phyloP scores from a whole-genome alignment of 2,797 vertebrate species.

The Oreochromis grahami region DNA sequence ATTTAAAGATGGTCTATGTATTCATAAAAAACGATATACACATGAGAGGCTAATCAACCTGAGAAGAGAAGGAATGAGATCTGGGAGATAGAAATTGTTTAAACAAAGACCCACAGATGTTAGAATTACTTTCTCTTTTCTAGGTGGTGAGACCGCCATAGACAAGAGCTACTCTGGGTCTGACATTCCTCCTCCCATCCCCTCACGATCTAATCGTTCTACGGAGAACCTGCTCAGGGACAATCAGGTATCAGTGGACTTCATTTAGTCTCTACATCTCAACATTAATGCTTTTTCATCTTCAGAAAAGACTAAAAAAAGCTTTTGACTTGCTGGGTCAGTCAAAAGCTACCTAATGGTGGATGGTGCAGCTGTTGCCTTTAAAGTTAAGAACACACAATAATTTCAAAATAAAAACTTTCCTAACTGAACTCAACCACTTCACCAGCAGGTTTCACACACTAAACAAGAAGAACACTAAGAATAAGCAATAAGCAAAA shows the following conservation, averaged over 20 bases:
- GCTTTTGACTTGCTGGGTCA: not conserved
- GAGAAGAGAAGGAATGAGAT: not conserved
- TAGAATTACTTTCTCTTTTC: not conserved
- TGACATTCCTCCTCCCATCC: conserved; percentile 66
- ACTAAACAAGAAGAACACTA: not conserved
- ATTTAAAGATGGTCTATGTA: not conserved
- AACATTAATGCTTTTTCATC: not conserved
- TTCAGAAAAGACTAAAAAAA: not conserved
- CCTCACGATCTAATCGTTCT: conserved; percentile 84
- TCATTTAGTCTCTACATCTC: not conserved
- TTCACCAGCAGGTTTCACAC: not conserved
- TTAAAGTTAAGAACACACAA: not conserved
- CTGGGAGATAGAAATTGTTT: not conserved
- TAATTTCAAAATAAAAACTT: not conserved
- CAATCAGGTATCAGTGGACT: conserved; percentile 75
- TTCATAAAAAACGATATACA: not conserved
- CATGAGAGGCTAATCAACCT: not conserved
- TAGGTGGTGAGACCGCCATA: conserved; percentile 21
- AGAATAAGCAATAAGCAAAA: not conserved
- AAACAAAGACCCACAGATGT: not conserved
- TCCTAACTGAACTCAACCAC: not conserved
- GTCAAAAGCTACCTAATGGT: not conserved
- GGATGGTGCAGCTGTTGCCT: not conserved
- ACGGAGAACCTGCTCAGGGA: conserved; percentile 83
- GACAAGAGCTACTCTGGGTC: conserved; percentile 5